Conservation (phyloP, 2,888 invertebrate genomes). For the Tanytarsus gracilentus region DNA sequence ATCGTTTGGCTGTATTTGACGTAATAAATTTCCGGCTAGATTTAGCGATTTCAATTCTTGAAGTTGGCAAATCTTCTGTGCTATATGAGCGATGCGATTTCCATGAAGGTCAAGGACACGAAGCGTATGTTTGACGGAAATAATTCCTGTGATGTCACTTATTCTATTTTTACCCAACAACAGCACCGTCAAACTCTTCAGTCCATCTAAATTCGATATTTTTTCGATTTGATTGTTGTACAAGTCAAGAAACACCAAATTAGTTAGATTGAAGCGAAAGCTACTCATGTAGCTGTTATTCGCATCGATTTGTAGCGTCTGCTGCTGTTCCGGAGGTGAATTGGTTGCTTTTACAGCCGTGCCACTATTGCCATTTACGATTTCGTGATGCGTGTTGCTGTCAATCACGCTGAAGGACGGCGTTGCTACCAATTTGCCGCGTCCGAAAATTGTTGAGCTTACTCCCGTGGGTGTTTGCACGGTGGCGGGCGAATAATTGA, state of each 20-base stretch:
- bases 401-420: conserved; percentile 25
- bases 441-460: conserved; percentile 12
- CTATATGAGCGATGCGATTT: conserved; percentile 61
- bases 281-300: conserved; percentile 31
- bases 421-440: conserved; percentile 18
- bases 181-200: conserved; percentile 73
- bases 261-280: conserved; percentile 45
- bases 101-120: conserved; percentile 91
- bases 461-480: neutral
- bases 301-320: conserved; percentile 29
- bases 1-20: conserved; percentile 64
- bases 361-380: conserved; percentile 3
- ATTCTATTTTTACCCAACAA: conserved; percentile 82
- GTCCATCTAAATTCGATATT: conserved; percentile 65
- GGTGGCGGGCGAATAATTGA: conserved; percentile 33
- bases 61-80: conserved; percentile 49
- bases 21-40: conserved; percentile 84
- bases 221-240: conserved; percentile 91
- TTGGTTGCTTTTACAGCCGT: conserved; percentile 32
- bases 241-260: conserved; percentile 84
- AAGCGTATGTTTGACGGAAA: conserved; percentile 49
- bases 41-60: conserved; percentile 80
- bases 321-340: conserved; percentile 42
- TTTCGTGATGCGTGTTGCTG: conserved; percentile 22
- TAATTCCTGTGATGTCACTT: conserved; percentile 38